Base-by-base conservation (phyloP, 2,888 invertebrate species). In the Aplocera efformata region DNA sequence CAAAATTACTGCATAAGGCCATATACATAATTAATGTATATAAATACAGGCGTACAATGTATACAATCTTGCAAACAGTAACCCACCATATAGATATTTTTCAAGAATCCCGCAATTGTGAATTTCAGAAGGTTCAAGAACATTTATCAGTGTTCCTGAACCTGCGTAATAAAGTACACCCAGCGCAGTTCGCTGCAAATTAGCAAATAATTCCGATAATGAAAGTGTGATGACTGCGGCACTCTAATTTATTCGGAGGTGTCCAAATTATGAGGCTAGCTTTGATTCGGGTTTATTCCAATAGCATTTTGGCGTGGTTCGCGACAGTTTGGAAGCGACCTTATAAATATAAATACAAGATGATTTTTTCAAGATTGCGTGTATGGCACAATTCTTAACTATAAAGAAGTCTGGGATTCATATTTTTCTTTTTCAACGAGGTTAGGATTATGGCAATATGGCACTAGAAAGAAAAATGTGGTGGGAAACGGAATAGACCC, bases 171-270 rank as follows among this genome's bases (percentile, higher is more conserved):
- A 72, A 73, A 77, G 71, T 70, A 79, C 63, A 65, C 65, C 63
- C 59, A 53, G 36, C 29, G 72, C 61, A 65, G 67, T 72, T 71
- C 65, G 56, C 65, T 66, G 67, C 72, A 78, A 84, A 82, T 82
- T 79, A 79, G 72, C 79, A 69, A 80, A 81, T 81, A 74, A 82
- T 83, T 79, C 68, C 58, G 54, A 64, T 76, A 80, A 79, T 79
- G 70, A 74, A 78, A 74, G 72, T 72, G 67, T 65, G 63, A 63
- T 69, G 67, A 62, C 60, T 46, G 45, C 53, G 50, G 51, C 37
- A 32, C 35, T 55, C 63, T 63, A 66, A 72, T 72, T 67, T 67
- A 63, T 62, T 53, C 57, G 45, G 53, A 56, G 64, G 56, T 50
- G 53, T 41, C 51, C 54, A 44, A 60, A 59, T 64, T 66, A 65